Evolutionary conservation across 2,113 vertebrate genomes (phyloP).

Genomic region (Raja brachyura): DNA sequence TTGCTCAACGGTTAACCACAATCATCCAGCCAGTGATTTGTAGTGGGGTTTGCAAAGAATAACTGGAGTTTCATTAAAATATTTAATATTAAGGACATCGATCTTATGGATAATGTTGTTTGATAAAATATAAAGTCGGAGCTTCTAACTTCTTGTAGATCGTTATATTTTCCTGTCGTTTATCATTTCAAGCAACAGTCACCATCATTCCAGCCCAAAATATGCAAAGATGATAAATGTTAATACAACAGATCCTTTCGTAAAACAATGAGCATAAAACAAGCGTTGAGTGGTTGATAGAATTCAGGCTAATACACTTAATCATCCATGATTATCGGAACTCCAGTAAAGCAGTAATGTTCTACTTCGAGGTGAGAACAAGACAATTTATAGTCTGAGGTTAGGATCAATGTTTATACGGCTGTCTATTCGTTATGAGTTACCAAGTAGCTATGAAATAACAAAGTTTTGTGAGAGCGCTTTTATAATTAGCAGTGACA

Average conservation of each 20-base stretch:
- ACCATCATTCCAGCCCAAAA: background rate
- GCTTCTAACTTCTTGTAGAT: conserved; percentile 26
- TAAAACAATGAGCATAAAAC: conserved; percentile 33
- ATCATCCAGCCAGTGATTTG: background rate
- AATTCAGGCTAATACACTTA: background rate
- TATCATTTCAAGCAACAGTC: background rate
- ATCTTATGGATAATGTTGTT: conserved; percentile 25
- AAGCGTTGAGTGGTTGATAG: background rate
- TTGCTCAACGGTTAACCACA: background rate
- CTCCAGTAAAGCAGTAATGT: conserved; percentile 34
- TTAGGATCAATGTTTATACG: conserved; percentile 24
- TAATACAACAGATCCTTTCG: conserved; percentile 33
- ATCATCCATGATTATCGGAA: conserved; percentile 34
- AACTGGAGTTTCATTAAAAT: conserved; percentile 21
- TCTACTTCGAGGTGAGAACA: background rate
- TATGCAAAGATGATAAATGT: conserved; percentile 27
- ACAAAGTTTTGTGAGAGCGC: background rate
- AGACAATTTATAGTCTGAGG: conserved; percentile 26
- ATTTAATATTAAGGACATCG: conserved; percentile 27
- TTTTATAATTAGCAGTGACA: background rate
- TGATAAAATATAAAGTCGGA: background rate
- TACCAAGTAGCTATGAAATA: background rate
- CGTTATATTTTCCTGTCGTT: conserved; percentile 17
- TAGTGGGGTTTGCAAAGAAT: background rate
- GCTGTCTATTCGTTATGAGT: conserved; percentile 12